Percentiles rank a stretch among this genome's conserved stretches.
Evolutionary conservation across 1,140 invertebrate species (phyloP).

Genomic region (Lasioglossum baleicum): DNA sequence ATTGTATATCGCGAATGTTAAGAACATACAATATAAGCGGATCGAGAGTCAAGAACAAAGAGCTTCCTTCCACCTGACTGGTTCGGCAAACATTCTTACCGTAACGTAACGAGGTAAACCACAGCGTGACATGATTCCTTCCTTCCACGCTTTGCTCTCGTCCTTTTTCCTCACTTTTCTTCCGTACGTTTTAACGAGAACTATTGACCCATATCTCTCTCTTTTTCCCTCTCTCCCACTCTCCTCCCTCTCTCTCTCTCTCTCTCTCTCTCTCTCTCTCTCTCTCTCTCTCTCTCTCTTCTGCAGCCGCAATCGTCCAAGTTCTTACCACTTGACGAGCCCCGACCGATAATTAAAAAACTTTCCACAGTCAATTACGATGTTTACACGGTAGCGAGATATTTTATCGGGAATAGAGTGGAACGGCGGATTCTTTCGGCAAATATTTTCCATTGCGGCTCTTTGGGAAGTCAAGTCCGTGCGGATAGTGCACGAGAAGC

Average conservation of each 20-base stretch:
- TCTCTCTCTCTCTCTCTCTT: no score
- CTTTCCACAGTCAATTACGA: conserved; percentile 11
- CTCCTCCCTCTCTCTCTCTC: no score
- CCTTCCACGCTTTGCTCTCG: background rate
- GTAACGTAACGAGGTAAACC: background rate
- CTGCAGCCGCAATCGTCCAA: background rate
- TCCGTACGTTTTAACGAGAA: conserved; percentile 19
- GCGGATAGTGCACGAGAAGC: no score
- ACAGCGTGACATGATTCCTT: conserved; percentile 1
- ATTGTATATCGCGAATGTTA: background rate
- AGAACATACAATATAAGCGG: background rate
- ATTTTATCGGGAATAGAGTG: background rate
- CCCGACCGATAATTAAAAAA: conserved; percentile 25
- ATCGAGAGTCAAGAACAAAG: background rate
- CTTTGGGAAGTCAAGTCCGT: background rate
- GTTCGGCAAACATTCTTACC: background rate
- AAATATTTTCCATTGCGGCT: conserved; percentile 2
- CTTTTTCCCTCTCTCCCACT: background rate
- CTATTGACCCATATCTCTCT: conserved; percentile 32
- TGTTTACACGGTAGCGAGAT: background rate
- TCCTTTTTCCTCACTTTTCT: background rate
- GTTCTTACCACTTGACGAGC: background rate
- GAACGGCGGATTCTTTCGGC: background rate
- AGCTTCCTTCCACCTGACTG: background rate
- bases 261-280: background rate